Base-by-base conservation (phyloP, 2,797 vertebrate species). In the Typhlichthys subterraneus region DNA sequence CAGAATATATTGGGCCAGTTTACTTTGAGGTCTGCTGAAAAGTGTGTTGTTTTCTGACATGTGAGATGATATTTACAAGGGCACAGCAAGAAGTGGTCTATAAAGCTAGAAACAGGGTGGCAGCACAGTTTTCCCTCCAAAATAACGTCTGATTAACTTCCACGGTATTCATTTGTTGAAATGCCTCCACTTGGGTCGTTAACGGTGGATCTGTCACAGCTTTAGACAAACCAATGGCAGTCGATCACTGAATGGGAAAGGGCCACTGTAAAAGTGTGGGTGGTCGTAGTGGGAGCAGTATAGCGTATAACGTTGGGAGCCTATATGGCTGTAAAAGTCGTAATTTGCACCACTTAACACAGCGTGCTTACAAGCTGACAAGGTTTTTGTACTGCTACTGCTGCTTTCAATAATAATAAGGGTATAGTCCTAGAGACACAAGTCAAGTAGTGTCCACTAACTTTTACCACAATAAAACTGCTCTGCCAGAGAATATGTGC, bases 151-250 rank as follows among this genome's bases (percentile, higher is more conserved):
- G 23, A 45, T 12, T 11, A 10, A 19, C 11, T 57, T 57, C 69
- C 59, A 63, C 62, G 58, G 71, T 80, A 66, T 65, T 73, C 78
- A 70, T 38, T 48, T 38, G 33, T 61, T 53, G 15, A 57, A 23
- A 57, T 5, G 33, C 12, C 10, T 38, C 33, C 6, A 48, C 19
- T 31, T 5, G 17, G 45, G 13, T n/a, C 4, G 31, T 5, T 49
- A 12, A 23, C 57, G 47, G 12, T 49, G 23, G 42, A 17, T 57
- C 33, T 7, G 15, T 57, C 12, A 17, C 33, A 51, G 23, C 29
- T 29, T 49, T 54, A 19, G 15, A 45, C 12, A 11, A 57, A 38
- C 42, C n/a, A 2, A 42, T 45, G 12, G 55, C 23, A 45, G 10
- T 45, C 38, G 7, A 48, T 14, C 17, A 45, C 12, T 59, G 2